phyloP scores from a whole-genome alignment of 1,140 invertebrate species.

The Drosophila baimaii region DNA sequence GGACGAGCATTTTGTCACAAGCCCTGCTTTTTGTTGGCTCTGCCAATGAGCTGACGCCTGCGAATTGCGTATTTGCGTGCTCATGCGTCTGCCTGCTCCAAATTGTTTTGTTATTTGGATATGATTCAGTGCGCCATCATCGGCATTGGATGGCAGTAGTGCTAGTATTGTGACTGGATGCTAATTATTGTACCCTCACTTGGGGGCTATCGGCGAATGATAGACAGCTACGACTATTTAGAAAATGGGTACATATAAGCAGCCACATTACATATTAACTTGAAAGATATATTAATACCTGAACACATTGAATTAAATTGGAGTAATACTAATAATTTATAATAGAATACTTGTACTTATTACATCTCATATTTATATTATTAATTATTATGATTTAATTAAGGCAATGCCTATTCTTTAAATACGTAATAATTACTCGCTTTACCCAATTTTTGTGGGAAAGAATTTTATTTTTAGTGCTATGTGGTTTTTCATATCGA shows the following conservation, averaged over 20 bases:
- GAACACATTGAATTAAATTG: not conserved
- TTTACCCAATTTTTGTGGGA: no score
- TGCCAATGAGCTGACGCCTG: slow-evolving; percentile 29
- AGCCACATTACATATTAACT: not conserved
- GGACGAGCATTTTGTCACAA: slow-evolving; percentile 6
- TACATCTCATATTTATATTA: no score
- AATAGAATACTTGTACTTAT: not conserved
- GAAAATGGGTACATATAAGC: not conserved
- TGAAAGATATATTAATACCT: not conserved
- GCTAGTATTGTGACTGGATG: no score
- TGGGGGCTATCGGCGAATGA: not conserved
- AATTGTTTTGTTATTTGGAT: slow-evolving; percentile 35
- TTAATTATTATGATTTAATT: no score
- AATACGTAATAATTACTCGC: no score
- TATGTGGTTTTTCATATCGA: no score
- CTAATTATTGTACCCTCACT: slow-evolving; percentile 13
- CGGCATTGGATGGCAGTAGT: slow-evolving; percentile 19
- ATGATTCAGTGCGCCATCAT: slow-evolving; percentile 32
- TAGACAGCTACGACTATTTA: not conserved
- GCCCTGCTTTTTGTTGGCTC: slow-evolving; percentile 8
- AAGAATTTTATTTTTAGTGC: no score
- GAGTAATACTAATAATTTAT: not conserved
- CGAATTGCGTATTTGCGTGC: slow-evolving; percentile 41
- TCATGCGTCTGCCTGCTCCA: slow-evolving; percentile 20
- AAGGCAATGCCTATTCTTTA: no score